A percentile compares a stretch with the other conserved stretches of the same genome.
phyloP scores from a whole-genome alignment of 2,113 vertebrate genomes.

The human (Homo sapiens) region GRCh38 chr1:60726501-60727000 shows the following conservation, averaged over 20 bases:
- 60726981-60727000: slow-evolving; percentile 72
- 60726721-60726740: slow-evolving; percentile 64
- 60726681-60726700: slow-evolving; percentile 34
- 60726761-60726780: slow-evolving; percentile 46
- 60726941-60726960: slow-evolving; percentile 53
- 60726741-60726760: slow-evolving; percentile 60
- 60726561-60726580: slow-evolving; percentile 48
- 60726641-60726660: neutral
- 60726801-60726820: slow-evolving; percentile 45
- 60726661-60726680: slow-evolving; percentile 48
- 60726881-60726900: slow-evolving; percentile 62
- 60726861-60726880: slow-evolving; percentile 53
- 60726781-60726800: neutral
- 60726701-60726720: slow-evolving; percentile 25
- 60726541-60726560: slow-evolving; percentile 48
- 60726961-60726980: slow-evolving; percentile 38
- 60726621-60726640: slow-evolving; percentile 53
- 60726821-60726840: neutral
- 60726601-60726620: slow-evolving; percentile 50
- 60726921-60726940: slow-evolving; percentile 62
- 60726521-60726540: slow-evolving; percentile 32
- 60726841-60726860: slow-evolving; percentile 74
- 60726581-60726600: slow-evolving; percentile 55
- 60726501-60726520: slow-evolving; percentile 48
- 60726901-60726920: slow-evolving; percentile 62